Conservation (phyloP, 2,797 vertebrate genomes). For the Eurystomus glaucurus region DNA sequence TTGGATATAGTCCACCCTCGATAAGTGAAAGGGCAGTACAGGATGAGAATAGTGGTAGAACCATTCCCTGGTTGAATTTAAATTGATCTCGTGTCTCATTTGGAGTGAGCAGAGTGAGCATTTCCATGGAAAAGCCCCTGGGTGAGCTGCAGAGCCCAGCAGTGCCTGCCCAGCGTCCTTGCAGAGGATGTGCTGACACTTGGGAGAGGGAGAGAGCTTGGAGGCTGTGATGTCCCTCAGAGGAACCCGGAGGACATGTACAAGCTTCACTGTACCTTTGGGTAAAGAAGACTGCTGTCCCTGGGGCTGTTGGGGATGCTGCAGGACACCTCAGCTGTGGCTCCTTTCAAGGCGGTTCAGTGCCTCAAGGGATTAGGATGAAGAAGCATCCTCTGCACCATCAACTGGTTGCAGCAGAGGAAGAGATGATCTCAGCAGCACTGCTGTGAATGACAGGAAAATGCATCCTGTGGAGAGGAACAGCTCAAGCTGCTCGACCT, state of each 20-base stretch:
- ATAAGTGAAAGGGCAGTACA: not conserved
- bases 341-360: rapidly evolving
- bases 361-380: rapidly evolving
- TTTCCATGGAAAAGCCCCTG: not conserved
- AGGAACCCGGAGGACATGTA: rapidly evolving
- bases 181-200: not conserved
- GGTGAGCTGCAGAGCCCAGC: not conserved
- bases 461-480: rapidly evolving
- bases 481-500: not conserved
- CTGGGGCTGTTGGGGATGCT: rapidly evolving
- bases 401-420: not conserved
- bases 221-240: rapidly evolving
- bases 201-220: rapidly evolving
- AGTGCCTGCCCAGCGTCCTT: not conserved
- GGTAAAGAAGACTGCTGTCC: not conserved
- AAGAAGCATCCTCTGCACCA: not conserved
- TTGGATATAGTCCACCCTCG: not conserved
- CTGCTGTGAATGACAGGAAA: not conserved
- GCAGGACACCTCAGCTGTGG: not conserved
- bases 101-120: not conserved
- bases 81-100: not conserved
- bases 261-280: not conserved
- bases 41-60: not conserved
- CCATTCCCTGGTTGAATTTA: not conserved
- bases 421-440: not conserved